Evolutionary conservation across 2,888 invertebrate species (phyloP), one percentile per base, ranked within the genome.

Genomic region (Leptinotarsa juncta): DNA sequence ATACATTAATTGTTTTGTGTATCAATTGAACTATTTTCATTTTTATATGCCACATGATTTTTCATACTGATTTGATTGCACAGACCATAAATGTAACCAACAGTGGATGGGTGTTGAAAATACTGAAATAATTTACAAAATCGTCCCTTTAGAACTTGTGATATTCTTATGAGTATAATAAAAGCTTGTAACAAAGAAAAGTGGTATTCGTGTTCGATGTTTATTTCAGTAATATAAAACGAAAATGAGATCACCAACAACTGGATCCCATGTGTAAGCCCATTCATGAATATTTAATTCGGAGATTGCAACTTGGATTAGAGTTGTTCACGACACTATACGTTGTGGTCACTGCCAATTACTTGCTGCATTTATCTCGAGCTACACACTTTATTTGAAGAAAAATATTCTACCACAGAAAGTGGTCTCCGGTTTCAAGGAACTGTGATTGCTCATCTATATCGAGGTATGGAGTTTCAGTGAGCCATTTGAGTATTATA

Each of bases 281-380:
- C 84, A 85, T 85, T 85, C 86, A 86, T 85, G 86, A 85, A 85
- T 85, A 85, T 85, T 85, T 85, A 85, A 85, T 84, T 84, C 82
- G 81, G 73, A 79, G 85, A 84, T 85, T 81, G 84, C 79, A 78
- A 78, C 78, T 69, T 71, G 82, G 85, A 85, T 85, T 84, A 81
- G 76, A 74, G 74, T 80, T 49, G 81, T 82, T 81, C 83, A 84
- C 83, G 85, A 84, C 84, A 83, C 83, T 82, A 81, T 79, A 81
- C 78, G 77, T 80, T 79, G 80, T 81, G 81, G 82, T 83, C 79
- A 76, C 80, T 84, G 83, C 83, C 83, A 84, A 84, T 84, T 85
- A 84, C 84, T 79, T 80, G 78, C 74, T 57, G 73, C 72, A 71
- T 77, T 80, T 77, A 78, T 78, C 74, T 76, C 67, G 49, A 69